These are phyloP conservation scores for Pollenia labialis DNA, from an alignment of 2,888 invertebrate genomes.

Conservation along the genomic window DNA sequence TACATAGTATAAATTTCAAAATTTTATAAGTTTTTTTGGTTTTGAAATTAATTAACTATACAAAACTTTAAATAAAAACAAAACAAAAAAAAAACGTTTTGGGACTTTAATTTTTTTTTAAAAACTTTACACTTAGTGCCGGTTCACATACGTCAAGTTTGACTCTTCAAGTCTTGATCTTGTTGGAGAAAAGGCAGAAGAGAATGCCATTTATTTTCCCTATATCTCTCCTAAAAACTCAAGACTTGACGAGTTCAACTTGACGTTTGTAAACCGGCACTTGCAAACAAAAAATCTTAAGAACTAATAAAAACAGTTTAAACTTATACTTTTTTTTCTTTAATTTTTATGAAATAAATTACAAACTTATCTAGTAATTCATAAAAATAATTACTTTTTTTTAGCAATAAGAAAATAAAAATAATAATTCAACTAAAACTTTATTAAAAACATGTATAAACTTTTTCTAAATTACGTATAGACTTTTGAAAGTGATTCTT, in stretches of 20 bases:
- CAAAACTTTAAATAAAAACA: conserved; percentile 34
- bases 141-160: too few species aligned
- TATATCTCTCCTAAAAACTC: too few species aligned
- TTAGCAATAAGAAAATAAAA: neutral
- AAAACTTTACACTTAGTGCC: conserved; percentile 30
- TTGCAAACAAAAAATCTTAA: neutral
- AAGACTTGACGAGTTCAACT: too few species aligned
- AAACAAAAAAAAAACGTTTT: conserved; percentile 14
- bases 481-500: conserved; percentile 21
- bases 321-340: neutral
- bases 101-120: conserved; percentile 7
- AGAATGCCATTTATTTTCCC: too few species aligned
- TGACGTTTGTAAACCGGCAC: too few species aligned
- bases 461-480: conserved; percentile 15
- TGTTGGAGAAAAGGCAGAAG: too few species aligned
- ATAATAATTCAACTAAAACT: neutral
- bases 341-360: conserved; percentile 38
- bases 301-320: conserved; percentile 27
- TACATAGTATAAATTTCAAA: conserved; percentile 33
- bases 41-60: conserved; percentile 49
- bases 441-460: neutral
- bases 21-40: conserved; percentile 10
- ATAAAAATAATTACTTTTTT: conserved; percentile 55
- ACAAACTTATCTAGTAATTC: conserved; percentile 60
- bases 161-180: too few species aligned